phyloP scores from a whole-genome alignment of 1,140 invertebrate species.

The Yoshiicerus persimilis region DNA sequence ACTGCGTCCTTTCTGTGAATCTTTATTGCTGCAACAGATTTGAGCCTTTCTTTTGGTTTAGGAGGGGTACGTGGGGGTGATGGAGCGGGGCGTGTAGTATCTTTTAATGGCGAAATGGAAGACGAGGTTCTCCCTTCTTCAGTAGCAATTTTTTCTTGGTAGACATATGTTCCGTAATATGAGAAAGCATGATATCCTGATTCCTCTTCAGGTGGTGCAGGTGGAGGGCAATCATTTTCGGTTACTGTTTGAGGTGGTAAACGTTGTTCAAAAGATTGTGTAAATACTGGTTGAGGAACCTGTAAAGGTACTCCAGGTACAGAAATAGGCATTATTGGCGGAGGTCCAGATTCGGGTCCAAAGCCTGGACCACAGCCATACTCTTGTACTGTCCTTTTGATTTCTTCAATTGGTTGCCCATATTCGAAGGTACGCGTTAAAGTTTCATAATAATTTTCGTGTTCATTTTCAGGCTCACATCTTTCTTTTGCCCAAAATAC shows the following conservation, averaged over 20 bases:
- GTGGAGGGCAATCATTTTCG: background rate
- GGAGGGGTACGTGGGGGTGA: background rate
- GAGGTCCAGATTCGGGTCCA: background rate
- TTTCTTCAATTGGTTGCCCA: background rate
- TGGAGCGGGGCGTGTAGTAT: background rate
- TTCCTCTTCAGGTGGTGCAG: background rate
- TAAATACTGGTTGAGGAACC: background rate
- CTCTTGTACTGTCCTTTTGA: background rate
- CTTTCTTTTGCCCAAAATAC: background rate
- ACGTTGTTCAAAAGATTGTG: background rate
- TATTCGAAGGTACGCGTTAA: background rate
- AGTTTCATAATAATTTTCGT: background rate
- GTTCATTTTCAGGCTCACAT: too few species aligned
- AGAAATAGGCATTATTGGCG: too few species aligned
- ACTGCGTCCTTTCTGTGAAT: background rate
- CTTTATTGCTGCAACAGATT: background rate
- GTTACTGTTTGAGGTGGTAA: too few species aligned
- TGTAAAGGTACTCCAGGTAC: background rate
- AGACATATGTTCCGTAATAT: background rate
- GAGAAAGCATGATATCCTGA: background rate
- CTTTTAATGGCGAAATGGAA: background rate
- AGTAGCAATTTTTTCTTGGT: background rate
- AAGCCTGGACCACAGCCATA: background rate
- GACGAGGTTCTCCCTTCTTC: background rate
- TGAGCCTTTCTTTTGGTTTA: background rate